Evolutionary conservation across 2,113 vertebrate genomes (phyloP), one percentile per base, ranked within the genome.

Genomic region (Thunnus maccoyii): DNA sequence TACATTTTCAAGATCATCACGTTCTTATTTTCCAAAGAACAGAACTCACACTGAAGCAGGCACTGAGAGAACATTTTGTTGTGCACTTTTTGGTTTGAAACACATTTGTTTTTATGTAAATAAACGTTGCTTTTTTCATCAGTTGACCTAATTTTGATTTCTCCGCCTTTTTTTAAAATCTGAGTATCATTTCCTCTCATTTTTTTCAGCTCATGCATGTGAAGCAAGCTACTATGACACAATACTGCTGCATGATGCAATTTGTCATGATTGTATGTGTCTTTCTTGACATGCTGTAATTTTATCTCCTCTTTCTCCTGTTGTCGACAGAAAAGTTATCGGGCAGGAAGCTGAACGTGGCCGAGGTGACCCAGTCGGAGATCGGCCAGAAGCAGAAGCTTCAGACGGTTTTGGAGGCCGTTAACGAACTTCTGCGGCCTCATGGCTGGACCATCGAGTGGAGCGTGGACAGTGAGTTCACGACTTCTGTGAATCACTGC

Each of bases 311-410:
- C 25, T 25, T 2, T 72, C 11, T 69, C 8, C 12, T 72, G 32
- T 55, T 63, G 63, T 20, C 1, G 4, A 69, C 90, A 99, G 98
- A 99, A 75, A 98, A 99, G 48, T 52, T 99, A 88, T 97, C 95
- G 0, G 93, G 94, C 76, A 91, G 93, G 80, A 99, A 98, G 87
- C 94, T 99, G 91, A 97, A 98, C 0, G 97, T 99, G 84, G 97
- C 98, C 0, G 98, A 99, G 92, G 98, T 99, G 91, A 99, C 98
- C 0, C 98, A 99, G 69, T 99, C 98, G 0, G 98, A 99, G 88
- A 96, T 98, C 3, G 98, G 96, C 18, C 98, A 99, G 94, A 99
- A 98, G 48, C 98, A 98, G 89, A 99, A 99, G 93, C 89, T 99
- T 64, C 97, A 97, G 92, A 99, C 97, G 0, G 97, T 99, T 10